A percentile compares a stretch with the other conserved stretches of the same genome.
phyloP scores from a whole-genome alignment of 2,113 vertebrate genomes.

The Tonatia bakeri region DNA sequence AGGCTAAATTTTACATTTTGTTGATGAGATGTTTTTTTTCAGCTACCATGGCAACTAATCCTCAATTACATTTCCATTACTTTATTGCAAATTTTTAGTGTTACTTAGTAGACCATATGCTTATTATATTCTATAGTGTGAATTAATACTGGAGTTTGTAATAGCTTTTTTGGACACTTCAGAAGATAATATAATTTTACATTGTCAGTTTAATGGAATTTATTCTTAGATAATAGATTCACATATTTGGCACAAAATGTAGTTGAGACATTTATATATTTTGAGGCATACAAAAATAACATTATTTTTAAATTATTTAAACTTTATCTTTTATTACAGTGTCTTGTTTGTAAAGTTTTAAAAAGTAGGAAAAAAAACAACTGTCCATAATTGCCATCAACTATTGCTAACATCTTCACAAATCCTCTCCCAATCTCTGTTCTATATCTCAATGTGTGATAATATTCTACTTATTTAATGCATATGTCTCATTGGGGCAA shows the following conservation, averaged over 20 bases:
- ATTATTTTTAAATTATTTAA: not conserved
- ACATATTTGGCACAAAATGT: not conserved
- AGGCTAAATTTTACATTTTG: conserved; percentile 31
- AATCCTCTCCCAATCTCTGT: not conserved
- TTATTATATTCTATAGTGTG: not conserved
- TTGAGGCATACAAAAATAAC: not conserved
- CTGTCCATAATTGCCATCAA: not conserved
- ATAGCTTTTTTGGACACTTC: not conserved
- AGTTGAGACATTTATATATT: not conserved
- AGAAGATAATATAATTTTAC: conserved; percentile 4
- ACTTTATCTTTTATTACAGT: not conserved
- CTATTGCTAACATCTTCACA: not conserved
- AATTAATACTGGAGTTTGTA: not conserved
- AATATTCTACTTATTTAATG: not conserved
- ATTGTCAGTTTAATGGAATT: not conserved
- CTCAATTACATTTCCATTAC: conserved; percentile 32
- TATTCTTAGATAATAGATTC: not conserved
- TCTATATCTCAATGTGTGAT: not conserved
- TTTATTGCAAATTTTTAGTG: conserved; percentile 44
- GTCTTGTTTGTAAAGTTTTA: not conserved
- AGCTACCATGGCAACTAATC: conserved; percentile 33
- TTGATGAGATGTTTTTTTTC: conserved; percentile 37
- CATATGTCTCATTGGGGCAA: not conserved
- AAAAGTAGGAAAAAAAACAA: not conserved
- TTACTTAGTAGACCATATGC: not conserved